Percentiles rank a stretch among this genome's conserved stretches.
Evolutionary conservation across 2,888 invertebrate genomes (phyloP).

Genomic region (Molorchus minor): DNA sequence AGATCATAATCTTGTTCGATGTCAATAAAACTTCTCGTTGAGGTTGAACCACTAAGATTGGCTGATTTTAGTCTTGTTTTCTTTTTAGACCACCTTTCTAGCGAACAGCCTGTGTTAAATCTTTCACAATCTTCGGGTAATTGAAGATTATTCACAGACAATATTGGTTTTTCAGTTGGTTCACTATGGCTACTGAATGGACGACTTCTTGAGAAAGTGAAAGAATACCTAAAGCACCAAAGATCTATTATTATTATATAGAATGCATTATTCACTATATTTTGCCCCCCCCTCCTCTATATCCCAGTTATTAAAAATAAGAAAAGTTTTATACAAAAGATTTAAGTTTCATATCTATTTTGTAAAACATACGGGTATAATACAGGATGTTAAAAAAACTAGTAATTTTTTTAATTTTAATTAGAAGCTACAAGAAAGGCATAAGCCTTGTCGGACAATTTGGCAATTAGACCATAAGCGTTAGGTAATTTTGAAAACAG

Average conservation of each 20-base stretch:
- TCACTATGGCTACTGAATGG: too few relatives aligned
- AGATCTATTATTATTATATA: not conserved
- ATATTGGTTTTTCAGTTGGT: constrained; percentile 25
- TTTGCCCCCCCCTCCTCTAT: too few relatives aligned
- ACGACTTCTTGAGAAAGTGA: constrained; percentile 30
- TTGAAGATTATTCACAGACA: constrained; percentile 51
- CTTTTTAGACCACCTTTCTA: constrained; percentile 57
- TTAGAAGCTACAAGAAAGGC: too few relatives aligned
- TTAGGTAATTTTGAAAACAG: too few relatives aligned
- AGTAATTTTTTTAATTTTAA: not conserved
- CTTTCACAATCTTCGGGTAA: constrained; percentile 49
- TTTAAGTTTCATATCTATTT: not conserved
- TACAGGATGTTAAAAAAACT: not conserved
- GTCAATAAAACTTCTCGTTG: constrained; percentile 3
- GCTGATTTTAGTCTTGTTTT: constrained; percentile 53
- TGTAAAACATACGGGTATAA: not conserved
- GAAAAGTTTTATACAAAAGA: not conserved
- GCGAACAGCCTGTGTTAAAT: constrained; percentile 55
- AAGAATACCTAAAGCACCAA: constrained; percentile 34
- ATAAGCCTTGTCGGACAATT: too few relatives aligned
- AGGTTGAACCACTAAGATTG: constrained; percentile 27
- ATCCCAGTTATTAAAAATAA: too few relatives aligned
- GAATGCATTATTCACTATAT: not conserved
- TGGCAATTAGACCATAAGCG: too few relatives aligned
- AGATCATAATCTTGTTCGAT: constrained; percentile 36